Evolutionary conservation across 1,140 invertebrate genomes (phyloP), one percentile per base, ranked within the genome.

Genomic region (Aphelinus atriplicis): DNA sequence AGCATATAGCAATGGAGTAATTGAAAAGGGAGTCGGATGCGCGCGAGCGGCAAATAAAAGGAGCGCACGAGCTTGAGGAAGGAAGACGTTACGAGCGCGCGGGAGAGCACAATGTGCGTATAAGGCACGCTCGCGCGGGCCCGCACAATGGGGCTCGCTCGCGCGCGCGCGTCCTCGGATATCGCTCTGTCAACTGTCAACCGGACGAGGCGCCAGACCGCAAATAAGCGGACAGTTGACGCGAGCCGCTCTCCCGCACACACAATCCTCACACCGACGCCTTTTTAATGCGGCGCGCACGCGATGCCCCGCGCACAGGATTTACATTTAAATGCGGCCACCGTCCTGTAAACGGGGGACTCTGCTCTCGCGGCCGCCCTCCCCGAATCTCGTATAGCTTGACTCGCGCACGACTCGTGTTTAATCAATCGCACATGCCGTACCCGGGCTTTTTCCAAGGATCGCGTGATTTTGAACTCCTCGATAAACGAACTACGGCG

Each of bases 121-220:
- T 68, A 70, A 61, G 69, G 61, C 77, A 83, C 80, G 81, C 82
- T 83, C 75, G 78, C 80, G 77, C 79, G 78, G 58, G 60, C 81
- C 42, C 77, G 77, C 78, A 86, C 85, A 86, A 86, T 85, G 80
- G 82, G 73, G n/a, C 57, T 77, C 79, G 71, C 82, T 26, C 26
- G 26, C 26, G 26, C 26, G 26, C 79, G 81, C 78, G 9, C 51
- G 9, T 9, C 51, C 9, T 6, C 51, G 82, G 83, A 84, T 84
- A 85, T 85, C 84, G 80, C 74, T 81, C 81, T 85, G 85, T 86
- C 85, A 86, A 86, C 84, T 86, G 85, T 86, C 85, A 83, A 86
- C 82, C 80, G 82, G 77, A 79, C 83, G 78, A 80, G 78, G 81
- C 80, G 81, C 66, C 79, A 81, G 81, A 84, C 80, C 81, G 80